Conservation (phyloP, 2,888 invertebrate genomes). For the Chironomus tentans region DNA sequence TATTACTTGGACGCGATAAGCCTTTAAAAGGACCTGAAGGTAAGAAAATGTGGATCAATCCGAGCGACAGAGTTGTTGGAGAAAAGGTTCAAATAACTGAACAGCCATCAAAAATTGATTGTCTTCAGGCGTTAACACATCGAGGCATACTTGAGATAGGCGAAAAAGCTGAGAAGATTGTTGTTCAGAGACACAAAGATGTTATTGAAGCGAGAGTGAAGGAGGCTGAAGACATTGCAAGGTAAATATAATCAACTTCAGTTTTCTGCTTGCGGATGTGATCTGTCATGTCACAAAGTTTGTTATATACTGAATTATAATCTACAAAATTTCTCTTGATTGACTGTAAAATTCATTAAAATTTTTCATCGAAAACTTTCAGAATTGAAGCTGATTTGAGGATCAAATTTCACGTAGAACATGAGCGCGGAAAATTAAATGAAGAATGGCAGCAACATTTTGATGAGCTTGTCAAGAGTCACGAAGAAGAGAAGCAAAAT, state of each 20-base stretch:
- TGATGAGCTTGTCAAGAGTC: neutral
- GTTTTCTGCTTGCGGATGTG: too few species aligned
- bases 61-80: neutral
- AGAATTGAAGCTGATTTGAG: conserved; percentile 8
- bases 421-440: neutral
- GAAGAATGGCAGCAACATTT: conserved; percentile 4
- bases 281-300: too few species aligned
- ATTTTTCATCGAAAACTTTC: neutral
- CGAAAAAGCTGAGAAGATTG: neutral
- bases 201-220: neutral
- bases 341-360: neutral
- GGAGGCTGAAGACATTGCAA: neutral
- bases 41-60: conserved; percentile 9
- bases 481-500: conserved; percentile 8
- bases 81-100: neutral
- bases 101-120: neutral
- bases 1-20: conserved; percentile 3
- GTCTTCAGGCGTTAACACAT: conserved; percentile 9
- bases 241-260: neutral
- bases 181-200: neutral
- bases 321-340: neutral
- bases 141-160: conserved; percentile 9
- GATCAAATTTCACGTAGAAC: conserved; percentile 2
- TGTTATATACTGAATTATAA: too few species aligned
- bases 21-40: conserved; percentile 2